Evolutionary conservation across 2,113 vertebrate species (phyloP).

Genomic region (Serranochromis macrocephalus): DNA sequence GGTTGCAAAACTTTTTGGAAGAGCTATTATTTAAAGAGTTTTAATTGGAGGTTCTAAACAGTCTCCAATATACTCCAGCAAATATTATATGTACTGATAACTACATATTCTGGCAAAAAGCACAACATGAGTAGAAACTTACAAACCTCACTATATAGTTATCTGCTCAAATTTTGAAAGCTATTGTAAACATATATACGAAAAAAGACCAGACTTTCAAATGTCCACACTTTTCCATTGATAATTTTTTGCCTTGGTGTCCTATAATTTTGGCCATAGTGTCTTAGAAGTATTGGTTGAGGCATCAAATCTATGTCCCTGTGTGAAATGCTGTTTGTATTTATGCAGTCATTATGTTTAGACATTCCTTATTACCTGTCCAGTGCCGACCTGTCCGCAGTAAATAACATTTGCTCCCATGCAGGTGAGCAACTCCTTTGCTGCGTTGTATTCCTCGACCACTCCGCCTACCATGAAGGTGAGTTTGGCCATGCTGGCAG

Average conservation of each 20-base stretch:
- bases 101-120: background rate
- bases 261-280: background rate
- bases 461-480: constrained; percentile 96
- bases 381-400: constrained; percentile 87
- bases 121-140: background rate
- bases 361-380: constrained; percentile 77
- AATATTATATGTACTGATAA: background rate
- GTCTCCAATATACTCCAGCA: background rate
- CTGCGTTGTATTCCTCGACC: constrained; percentile 90
- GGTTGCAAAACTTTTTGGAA: background rate
- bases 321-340: background rate
- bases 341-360: background rate
- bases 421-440: constrained; percentile 86
- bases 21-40: background rate
- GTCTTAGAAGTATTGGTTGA: background rate
- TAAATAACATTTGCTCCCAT: constrained; percentile 94
- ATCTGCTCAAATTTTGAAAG: background rate
- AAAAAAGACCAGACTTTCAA: background rate
- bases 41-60: background rate
- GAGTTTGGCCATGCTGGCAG: constrained; percentile 88
- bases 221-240: background rate
- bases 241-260: background rate
- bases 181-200: background rate
- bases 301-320: background rate
- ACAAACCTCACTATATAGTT: background rate